These are phyloP conservation scores for Anorthoa munda DNA, from an alignment of 2,888 invertebrate genomes.

Conservation along the genomic window DNA sequence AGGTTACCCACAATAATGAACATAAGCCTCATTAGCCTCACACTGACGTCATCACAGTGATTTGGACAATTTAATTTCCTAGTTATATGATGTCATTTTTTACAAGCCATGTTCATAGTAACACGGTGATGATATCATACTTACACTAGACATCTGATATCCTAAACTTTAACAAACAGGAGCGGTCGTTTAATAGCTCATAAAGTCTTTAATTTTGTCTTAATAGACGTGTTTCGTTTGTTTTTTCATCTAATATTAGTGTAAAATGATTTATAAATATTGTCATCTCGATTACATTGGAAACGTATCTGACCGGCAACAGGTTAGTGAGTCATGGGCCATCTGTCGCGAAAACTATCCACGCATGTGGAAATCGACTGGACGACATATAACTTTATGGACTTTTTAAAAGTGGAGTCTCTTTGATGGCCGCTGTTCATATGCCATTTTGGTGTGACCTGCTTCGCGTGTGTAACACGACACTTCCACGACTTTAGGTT, in stretches of 20 bases:
- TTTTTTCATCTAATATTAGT: conserved; percentile 66
- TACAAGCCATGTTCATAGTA: conserved; percentile 66
- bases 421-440: conserved; percentile 79
- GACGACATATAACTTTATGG: conserved; percentile 78
- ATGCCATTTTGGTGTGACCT: conserved; percentile 79
- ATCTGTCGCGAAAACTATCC: conserved; percentile 89
- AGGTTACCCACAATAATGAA: conserved; percentile 37
- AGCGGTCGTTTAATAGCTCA: conserved; percentile 74
- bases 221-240: conserved; percentile 68
- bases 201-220: conserved; percentile 68
- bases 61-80: conserved; percentile 75
- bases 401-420: conserved; percentile 75
- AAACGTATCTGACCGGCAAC: conserved; percentile 80
- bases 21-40: conserved; percentile 50
- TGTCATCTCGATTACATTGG: conserved; percentile 84
- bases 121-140: conserved; percentile 81
- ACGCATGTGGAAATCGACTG: conserved; percentile 85
- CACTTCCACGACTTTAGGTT: conserved; percentile 66
- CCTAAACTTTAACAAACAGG: conserved; percentile 70
- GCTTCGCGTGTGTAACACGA: conserved; percentile 79
- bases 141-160: conserved; percentile 79
- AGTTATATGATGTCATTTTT: conserved; percentile 82
- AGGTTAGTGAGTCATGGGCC: conserved; percentile 89
- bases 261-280: conserved; percentile 79
- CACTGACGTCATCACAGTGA: conserved; percentile 61